Conservation (phyloP, 2,797 vertebrate genomes). For the Thaleichthys pacificus region DNA sequence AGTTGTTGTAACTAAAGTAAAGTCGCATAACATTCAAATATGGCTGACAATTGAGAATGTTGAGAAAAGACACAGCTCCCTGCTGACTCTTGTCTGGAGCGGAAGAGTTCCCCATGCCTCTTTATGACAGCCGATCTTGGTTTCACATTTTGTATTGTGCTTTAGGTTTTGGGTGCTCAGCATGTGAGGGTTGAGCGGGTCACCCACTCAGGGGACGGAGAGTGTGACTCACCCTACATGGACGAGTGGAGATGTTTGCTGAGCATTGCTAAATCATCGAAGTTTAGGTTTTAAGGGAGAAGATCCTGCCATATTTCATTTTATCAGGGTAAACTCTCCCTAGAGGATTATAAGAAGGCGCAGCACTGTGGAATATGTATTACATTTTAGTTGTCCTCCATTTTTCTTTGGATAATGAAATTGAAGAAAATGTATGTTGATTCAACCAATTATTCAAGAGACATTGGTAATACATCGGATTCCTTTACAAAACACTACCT, state of each 20-base stretch:
- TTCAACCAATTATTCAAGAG: too few relatives aligned
- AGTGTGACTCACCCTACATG: neutral
- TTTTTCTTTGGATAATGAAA: too few relatives aligned
- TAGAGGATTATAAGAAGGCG: too few relatives aligned
- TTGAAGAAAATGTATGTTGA: too few relatives aligned
- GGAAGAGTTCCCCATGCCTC: neutral
- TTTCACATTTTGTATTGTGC: neutral
- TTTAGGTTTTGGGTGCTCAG: conserved; percentile 1
- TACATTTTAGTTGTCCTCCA: neutral
- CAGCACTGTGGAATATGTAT: neutral
- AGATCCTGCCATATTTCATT: neutral
- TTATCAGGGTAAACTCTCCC: neutral
- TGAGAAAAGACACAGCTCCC: conserved; percentile 4
- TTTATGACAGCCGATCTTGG: neutral
- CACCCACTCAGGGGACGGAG: neutral
- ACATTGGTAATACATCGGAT: too few relatives aligned
- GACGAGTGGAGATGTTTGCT: conserved; percentile 7
- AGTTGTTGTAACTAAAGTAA: neutral
- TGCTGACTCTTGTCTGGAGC: neutral
- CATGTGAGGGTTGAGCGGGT: neutral
- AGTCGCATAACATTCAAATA: too few relatives aligned
- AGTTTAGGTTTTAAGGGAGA: neutral
- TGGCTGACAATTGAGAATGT: neutral
- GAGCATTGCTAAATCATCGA: neutral
- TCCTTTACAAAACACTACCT: too few relatives aligned